These are phyloP conservation scores for Archivesica marissinica DNA, from an alignment of 1,140 invertebrate species.

Conservation along the genomic window DNA sequence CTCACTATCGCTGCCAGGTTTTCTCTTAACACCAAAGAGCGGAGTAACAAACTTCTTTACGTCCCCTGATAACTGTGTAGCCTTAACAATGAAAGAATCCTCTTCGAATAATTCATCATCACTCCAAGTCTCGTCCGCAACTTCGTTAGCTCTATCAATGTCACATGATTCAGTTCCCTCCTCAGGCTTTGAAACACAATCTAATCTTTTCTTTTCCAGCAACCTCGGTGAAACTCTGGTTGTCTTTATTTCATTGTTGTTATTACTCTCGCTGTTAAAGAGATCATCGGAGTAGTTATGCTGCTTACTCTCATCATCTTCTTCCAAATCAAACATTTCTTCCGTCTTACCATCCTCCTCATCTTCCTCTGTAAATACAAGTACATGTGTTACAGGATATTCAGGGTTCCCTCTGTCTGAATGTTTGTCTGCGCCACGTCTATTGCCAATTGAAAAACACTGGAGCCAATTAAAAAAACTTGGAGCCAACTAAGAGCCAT, in stretches of 20 bases:
- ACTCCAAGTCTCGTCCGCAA: conserved; percentile 62
- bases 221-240: neutral
- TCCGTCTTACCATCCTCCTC: neutral
- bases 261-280: conserved; percentile 8
- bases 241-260: neutral
- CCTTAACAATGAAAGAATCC: conserved; percentile 67
- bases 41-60: conserved; percentile 31
- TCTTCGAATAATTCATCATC: conserved; percentile 71
- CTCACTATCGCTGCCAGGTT: conserved; percentile 1
- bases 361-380: neutral
- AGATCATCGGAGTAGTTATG: conserved; percentile 31
- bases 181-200: neutral
- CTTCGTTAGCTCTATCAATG: neutral
- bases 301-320: neutral
- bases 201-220: conserved; percentile 4
- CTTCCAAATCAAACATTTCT: neutral
- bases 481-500: too few species aligned
- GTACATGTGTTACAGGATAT: neutral
- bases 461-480: too few species aligned
- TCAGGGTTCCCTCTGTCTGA: neutral
- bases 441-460: too few species aligned
- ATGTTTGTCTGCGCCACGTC: neutral
- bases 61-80: conserved; percentile 53
- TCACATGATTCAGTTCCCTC: neutral
- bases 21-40: conserved; percentile 43